Conservation (phyloP, 2,888 invertebrate genomes). For the Alloscopus bannaensis region DNA sequence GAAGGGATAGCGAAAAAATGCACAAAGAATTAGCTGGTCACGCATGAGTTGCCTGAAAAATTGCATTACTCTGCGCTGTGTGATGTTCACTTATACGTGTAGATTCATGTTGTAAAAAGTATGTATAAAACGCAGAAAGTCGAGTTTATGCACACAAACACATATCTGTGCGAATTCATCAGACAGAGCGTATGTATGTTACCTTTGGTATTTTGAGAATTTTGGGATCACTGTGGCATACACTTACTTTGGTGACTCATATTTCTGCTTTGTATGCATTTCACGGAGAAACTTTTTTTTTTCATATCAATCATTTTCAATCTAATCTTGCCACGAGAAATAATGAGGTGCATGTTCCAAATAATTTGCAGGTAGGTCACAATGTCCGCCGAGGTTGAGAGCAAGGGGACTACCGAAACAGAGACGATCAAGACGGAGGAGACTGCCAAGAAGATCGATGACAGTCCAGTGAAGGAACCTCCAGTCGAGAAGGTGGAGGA, state of each 20-base stretch:
- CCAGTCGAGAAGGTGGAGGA: conserved; percentile 61
- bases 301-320: not conserved
- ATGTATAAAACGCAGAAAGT: no score
- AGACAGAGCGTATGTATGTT: not conserved
- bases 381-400: conserved; percentile 69
- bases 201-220: not conserved
- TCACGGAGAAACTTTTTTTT: not conserved
- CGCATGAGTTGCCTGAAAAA: conserved; percentile 40
- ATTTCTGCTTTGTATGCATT: not conserved
- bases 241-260: no score
- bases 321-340: conserved; percentile 5
- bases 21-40: conserved; percentile 40
- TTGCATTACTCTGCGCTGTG: conserved; percentile 10
- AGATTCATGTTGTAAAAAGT: not conserved
- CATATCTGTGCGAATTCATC: no score
- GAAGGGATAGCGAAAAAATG: conserved; percentile 3
- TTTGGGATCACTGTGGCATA: conserved; percentile 28
- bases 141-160: no score
- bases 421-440: conserved; percentile 66
- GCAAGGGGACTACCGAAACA: conserved; percentile 53
- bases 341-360: no score
- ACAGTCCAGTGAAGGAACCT: conserved; percentile 64
- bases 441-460: conserved; percentile 65
- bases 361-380: conserved; percentile 19
- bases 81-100: conserved; percentile 12